These are phyloP conservation scores for Phalanger gymnotis DNA, from an alignment of 2,797 vertebrate species.

Conservation along the genomic window DNA sequence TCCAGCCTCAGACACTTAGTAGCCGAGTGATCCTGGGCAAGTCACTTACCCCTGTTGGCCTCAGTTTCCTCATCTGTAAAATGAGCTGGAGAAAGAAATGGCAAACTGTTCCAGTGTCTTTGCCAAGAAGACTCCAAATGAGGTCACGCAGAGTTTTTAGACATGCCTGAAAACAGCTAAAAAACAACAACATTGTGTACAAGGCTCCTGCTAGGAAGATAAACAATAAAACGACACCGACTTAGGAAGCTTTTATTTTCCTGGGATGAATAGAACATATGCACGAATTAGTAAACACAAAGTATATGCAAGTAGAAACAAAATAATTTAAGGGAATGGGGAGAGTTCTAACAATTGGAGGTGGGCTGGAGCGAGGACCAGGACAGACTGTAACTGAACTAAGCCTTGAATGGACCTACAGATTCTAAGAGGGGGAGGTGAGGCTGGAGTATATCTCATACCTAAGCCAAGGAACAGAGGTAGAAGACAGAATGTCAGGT, in stretches of 20 bases:
- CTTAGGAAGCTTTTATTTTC: background rate
- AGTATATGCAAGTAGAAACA: background rate
- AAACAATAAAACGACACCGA: background rate
- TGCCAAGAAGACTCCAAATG: background rate
- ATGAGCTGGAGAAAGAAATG: accelerated
- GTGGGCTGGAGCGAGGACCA: background rate
- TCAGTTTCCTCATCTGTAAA: background rate
- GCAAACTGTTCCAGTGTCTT: background rate
- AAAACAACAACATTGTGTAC: background rate
- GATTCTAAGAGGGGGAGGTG: background rate
- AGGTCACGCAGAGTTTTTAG: background rate
- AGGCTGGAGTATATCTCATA: background rate
- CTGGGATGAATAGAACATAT: background rate
- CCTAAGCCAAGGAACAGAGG: background rate
- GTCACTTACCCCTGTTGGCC: background rate
- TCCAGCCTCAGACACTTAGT: too few relatives aligned
- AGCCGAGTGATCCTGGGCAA: background rate
- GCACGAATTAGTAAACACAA: background rate
- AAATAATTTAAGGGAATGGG: background rate
- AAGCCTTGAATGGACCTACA: background rate
- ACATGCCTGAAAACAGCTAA: background rate
- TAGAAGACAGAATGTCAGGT: background rate
- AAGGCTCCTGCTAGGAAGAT: background rate
- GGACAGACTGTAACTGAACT: background rate
- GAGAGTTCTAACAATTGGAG: background rate